Evolutionary conservation across 2,113 vertebrate species (phyloP).

Genomic region (Copsychus sechellarum): DNA sequence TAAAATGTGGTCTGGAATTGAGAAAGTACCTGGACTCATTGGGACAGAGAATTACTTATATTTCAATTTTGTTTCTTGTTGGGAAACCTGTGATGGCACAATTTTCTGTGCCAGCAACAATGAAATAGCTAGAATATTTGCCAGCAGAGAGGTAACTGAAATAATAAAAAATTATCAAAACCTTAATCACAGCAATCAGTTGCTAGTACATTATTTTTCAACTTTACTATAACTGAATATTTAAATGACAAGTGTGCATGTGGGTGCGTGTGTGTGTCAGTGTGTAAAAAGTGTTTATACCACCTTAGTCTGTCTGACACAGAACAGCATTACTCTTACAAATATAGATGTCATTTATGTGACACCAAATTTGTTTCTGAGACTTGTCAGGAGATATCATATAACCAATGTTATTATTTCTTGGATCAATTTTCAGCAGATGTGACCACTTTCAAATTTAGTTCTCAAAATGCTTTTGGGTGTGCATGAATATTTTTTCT

Average conservation of each 20-base stretch:
- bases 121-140: not conserved
- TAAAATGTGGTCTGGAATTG: not conserved
- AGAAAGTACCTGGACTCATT: not conserved
- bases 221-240: not conserved
- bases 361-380: not conserved
- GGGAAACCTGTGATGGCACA: not conserved
- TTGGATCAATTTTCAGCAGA: not conserved
- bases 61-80: not conserved
- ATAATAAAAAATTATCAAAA: not conserved
- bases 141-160: not conserved
- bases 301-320: not conserved
- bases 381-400: not conserved
- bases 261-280: not conserved
- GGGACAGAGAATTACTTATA: not conserved
- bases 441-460: not conserved
- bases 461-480: not conserved
- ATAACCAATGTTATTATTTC: not conserved
- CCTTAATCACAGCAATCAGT: not conserved
- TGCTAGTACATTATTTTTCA: not conserved
- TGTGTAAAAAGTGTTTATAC: not conserved
- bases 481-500: not conserved
- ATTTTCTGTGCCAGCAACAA: not conserved
- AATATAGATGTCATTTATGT: not conserved
- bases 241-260: not conserved
- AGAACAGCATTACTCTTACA: not conserved